A percentile compares a stretch with the other conserved stretches of the same genome.
Conservation (phyloP, 1,140 invertebrate species). For the Gonatopus flavifemur region DNA sequence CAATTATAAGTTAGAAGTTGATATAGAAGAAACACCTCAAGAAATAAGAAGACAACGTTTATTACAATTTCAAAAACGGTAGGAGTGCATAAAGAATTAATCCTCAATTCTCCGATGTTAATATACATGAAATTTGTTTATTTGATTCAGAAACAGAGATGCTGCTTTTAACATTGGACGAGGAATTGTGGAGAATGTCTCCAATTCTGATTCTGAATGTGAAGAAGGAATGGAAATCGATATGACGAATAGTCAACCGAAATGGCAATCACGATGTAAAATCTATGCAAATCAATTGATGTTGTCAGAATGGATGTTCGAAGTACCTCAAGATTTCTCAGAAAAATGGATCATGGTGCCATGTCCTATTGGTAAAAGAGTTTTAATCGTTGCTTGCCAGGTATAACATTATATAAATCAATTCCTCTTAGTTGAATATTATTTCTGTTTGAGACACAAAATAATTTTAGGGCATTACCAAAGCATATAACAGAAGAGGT, state of each 20-base stretch:
- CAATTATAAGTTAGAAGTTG: conserved; percentile 44
- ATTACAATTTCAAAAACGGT: conserved; percentile 47
- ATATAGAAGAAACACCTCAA: conserved; percentile 42
- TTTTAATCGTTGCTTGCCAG: conserved; percentile 73
- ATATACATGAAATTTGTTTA: conserved; percentile 7
- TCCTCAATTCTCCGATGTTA: neutral
- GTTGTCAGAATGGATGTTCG: conserved; percentile 90
- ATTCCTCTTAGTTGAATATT: neutral
- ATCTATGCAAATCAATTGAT: conserved; percentile 61
- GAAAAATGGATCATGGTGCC: conserved; percentile 80
- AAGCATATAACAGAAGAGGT: conserved; percentile 72
- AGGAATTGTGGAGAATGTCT: conserved; percentile 37
- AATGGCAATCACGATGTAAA: conserved; percentile 16
- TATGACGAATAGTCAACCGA: conserved; percentile 7
- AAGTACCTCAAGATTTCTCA: conserved; percentile 77
- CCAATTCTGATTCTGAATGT: conserved; percentile 36
- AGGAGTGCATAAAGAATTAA: conserved; percentile 12
- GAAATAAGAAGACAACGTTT: conserved; percentile 44
- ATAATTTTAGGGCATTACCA: conserved; percentile 67
- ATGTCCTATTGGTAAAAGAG: conserved; percentile 80
- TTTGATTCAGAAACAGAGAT: conserved; percentile 44
- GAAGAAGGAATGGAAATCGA: conserved; percentile 45
- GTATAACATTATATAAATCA: conserved; percentile 51
- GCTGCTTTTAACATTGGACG: conserved; percentile 37
- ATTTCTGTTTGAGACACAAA: conserved; percentile 12